A percentile compares a stretch with the other conserved stretches of the same genome.
These are phyloP conservation scores for Tachina grossa DNA, from an alignment of 2,888 invertebrate species.

Conservation along the genomic window DNA sequence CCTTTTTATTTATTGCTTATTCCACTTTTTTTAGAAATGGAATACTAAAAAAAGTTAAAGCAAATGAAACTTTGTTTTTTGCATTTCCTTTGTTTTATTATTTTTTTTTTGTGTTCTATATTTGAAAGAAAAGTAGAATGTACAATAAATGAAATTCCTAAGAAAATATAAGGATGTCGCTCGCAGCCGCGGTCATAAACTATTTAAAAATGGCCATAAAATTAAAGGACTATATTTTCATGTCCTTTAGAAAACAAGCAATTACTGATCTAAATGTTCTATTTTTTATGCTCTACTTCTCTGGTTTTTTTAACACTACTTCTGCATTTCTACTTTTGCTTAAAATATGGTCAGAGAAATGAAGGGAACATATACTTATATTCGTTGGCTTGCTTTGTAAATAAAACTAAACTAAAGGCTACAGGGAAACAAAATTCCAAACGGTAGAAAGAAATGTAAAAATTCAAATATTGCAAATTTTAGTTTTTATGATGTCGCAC, in stretches of 20 bases:
- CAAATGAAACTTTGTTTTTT: too few species aligned
- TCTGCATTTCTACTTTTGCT: background rate
- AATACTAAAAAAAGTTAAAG: slow-evolving; percentile 3
- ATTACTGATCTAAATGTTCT: slow-evolving; percentile 47
- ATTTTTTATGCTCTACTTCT: slow-evolving; percentile 67
- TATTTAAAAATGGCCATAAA: slow-evolving; percentile 22
- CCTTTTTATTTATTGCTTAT: background rate
- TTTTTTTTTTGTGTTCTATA: too few species aligned
- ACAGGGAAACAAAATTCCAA: background rate
- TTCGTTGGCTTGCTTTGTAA: too few species aligned
- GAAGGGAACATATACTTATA: background rate
- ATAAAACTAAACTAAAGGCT: too few species aligned
- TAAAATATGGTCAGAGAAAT: slow-evolving; percentile 8
- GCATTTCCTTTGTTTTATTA: too few species aligned
- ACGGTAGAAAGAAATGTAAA: background rate
- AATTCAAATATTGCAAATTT: too few species aligned
- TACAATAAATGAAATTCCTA: background rate
- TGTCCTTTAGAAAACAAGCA: slow-evolving; percentile 26
- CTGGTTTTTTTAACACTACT: background rate
- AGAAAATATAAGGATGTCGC: background rate
- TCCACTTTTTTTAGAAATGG: slow-evolving; percentile 3
- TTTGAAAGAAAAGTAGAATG: too few species aligned
- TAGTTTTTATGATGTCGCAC: too few species aligned
- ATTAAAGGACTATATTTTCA: slow-evolving; percentile 6
- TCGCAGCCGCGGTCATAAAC: slow-evolving; percentile 26